Evolutionary conservation across 2,797 vertebrate species (phyloP), one percentile per base, ranked within the genome.

Genomic region (Pipistrellus pygmaeus): DNA sequence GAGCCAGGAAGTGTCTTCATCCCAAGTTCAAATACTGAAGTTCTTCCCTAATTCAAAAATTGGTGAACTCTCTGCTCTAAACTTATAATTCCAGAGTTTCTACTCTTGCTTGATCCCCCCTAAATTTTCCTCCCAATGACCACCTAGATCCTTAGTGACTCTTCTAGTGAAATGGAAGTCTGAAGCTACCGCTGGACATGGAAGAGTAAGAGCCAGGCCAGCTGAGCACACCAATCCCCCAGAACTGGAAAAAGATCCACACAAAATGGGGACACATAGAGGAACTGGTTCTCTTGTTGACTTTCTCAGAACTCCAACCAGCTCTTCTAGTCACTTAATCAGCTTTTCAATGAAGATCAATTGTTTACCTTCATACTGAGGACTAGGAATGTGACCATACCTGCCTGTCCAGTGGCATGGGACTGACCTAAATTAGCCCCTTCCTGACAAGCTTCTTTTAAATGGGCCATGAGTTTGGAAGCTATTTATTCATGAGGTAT

Each of bases 391-490:
- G 8, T 88, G 92, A 89, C 75, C 91, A 88, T 30, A 81, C 25
- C 75, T 14, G 27, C 90, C 10, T 91, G 77, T 57, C 92, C 80
- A 60, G 38, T 53, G 69, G 51, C 60, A 90, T 75, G 48, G 80
- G 51, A 90, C 46, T 92, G 76, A 94, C 85, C 81, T 96, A 96
- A 94, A 95, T 94, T 73, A 91, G 87, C 78, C 73, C 35, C 57
- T 88, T 94, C 27, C 48, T 91, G 73, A 93, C 12, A 32, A 41
- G 87, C 18, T 88, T 94, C 71, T 60, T 93, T 93, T 55, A 85
- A 72, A 71, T 48, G 32, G 13, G 20, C 51, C 69, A 71, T 92
- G 71, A 94, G 15, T 91, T 92, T 71, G 18, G 38, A 96, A 80
- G 10, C 17, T 71, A 0, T 90, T 88, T 95, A 95, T 32, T 76